Conservation (phyloP, 30 jellyfish, hydroid and myxozoan species). For the Mastigias papua region DNA sequence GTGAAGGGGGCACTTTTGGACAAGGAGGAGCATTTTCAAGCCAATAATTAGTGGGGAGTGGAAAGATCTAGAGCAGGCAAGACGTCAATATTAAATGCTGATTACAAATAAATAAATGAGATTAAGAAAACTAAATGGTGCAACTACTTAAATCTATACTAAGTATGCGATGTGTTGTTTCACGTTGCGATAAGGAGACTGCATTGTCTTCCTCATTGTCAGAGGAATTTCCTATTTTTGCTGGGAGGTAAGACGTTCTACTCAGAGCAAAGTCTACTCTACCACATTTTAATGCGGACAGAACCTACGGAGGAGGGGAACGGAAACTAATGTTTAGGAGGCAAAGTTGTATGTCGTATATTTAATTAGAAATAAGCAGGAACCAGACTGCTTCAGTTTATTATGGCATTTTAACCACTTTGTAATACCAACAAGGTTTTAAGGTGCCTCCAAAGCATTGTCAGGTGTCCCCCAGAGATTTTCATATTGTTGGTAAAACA, state of each 20-base stretch:
- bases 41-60: not conserved
- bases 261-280: too few species aligned
- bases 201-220: not conserved
- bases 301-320: not conserved
- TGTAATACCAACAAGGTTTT: too few species aligned
- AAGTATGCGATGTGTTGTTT: not conserved
- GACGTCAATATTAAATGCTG: not conserved
- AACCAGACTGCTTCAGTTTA: too few species aligned
- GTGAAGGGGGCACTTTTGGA: not conserved
- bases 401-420: too few species aligned
- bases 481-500: too few species aligned
- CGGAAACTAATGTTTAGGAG: too few species aligned
- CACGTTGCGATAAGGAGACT: not conserved
- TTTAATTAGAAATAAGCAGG: too few species aligned
- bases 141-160: not conserved
- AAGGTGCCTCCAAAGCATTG: too few species aligned
- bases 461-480: too few species aligned
- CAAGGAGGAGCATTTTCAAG: not conserved
- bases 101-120: not conserved
- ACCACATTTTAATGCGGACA: too few species aligned
- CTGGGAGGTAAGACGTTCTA: not conserved
- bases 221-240: not conserved
- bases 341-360: too few species aligned
- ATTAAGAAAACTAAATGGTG: not conserved
- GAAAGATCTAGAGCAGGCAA: not conserved